These are phyloP conservation scores for Phaenicophaeus curvirostris DNA, from an alignment of 2,797 vertebrate species.

Conservation along the genomic window DNA sequence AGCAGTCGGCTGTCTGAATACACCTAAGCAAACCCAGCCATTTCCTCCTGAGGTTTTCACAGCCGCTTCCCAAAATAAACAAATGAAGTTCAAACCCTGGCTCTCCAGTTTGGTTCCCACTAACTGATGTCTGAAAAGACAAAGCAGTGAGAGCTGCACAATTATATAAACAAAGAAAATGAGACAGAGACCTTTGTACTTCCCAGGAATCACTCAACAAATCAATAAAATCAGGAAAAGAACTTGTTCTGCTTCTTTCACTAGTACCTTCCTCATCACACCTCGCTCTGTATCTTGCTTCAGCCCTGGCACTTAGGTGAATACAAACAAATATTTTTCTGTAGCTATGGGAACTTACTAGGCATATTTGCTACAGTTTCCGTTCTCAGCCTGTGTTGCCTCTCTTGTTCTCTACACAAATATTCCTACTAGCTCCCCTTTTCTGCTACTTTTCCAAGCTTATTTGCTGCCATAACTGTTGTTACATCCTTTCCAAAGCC, in stretches of 20 bases:
- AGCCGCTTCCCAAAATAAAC: neutral
- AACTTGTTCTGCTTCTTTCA: neutral
- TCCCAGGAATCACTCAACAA: neutral
- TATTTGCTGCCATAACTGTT: neutral
- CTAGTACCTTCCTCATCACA: neutral
- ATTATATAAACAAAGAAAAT: neutral
- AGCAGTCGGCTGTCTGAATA: neutral
- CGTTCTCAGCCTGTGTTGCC: neutral
- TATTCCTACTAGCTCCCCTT: neutral
- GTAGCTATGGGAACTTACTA: neutral
- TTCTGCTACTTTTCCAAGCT: neutral
- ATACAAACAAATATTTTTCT: fast-evolving
- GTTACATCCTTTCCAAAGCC: neutral
- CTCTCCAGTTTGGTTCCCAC: neutral
- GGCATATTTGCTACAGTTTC: fast-evolving
- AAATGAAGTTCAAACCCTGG: neutral
- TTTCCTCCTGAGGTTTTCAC: neutral
- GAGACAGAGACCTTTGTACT: neutral
- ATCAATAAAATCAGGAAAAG: neutral
- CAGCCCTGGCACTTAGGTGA: neutral
- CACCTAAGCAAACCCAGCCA: neutral
- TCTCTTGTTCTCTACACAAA: neutral
- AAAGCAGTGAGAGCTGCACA: neutral
- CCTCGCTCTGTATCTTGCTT: fast-evolving
- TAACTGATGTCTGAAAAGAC: neutral